Conservation (phyloP, 2,797 vertebrate genomes). For the Gymnoscopelus microlampas region DNA sequence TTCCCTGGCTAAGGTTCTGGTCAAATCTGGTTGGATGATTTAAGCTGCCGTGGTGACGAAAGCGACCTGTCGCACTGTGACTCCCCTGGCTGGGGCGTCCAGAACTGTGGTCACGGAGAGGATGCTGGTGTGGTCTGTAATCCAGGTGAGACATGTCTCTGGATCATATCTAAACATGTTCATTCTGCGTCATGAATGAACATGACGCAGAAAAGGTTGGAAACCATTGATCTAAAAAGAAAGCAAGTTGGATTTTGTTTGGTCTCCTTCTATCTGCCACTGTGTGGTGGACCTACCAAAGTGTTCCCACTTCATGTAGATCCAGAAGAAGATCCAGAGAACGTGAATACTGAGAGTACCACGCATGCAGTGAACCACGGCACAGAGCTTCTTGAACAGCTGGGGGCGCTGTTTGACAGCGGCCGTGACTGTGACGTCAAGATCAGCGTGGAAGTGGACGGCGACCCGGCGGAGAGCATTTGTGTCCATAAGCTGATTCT, state of each 20-base stretch:
- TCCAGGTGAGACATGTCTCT: slow-evolving; percentile 23
- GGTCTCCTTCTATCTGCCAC: no score
- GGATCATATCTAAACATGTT: no score
- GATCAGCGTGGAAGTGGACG: slow-evolving; percentile 50
- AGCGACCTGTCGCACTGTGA: slow-evolving; percentile 20
- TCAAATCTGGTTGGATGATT: slow-evolving; percentile 47
- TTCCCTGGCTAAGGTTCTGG: slow-evolving; percentile 33
- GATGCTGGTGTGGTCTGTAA: slow-evolving; percentile 53
- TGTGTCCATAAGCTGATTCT: slow-evolving; percentile 64
- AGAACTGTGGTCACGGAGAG: slow-evolving; percentile 40
- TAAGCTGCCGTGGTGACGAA: slow-evolving; percentile 36
- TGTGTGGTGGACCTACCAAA: no score
- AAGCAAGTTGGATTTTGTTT: no score
- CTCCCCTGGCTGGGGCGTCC: slow-evolving; percentile 30
- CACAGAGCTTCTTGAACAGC: background rate
- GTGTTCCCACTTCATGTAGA: no score
- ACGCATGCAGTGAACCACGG: background rate
- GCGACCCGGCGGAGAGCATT: slow-evolving; percentile 29
- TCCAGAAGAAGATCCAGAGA: background rate
- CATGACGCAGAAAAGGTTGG: no score
- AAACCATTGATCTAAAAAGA: no score
- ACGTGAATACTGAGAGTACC: background rate
- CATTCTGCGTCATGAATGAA: no score
- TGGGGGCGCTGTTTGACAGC: slow-evolving; percentile 63
- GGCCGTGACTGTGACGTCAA: slow-evolving; percentile 68